Base-by-base conservation (phyloP, 2,888 invertebrate species). In the Epirrhoe tristata region DNA sequence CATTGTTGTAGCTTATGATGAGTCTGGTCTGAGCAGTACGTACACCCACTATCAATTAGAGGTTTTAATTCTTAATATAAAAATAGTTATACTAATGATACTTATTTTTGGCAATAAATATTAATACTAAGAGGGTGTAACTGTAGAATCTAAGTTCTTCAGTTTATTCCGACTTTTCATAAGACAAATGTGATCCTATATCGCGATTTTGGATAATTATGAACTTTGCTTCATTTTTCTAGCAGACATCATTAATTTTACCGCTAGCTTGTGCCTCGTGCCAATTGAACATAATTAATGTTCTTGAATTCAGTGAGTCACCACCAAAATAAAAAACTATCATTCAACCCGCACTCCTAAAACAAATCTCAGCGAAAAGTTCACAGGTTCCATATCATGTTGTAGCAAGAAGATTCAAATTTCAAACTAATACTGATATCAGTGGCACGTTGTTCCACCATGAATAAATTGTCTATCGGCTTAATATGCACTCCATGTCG, bases 391-490 rank as follows among this genome's bases (percentile, higher is more conserved):
- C 62, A 36, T 62, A 51, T n/a, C 51, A 10, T 39, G 31, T 32
- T 54, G 7, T 53, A 55, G 51, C 56, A 14, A 66, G 17, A 48
- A 46, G 52, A 60, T 36, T 58, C 64, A 63, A 63, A 70, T 54
- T 69, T 43, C 53, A 53, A 65, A 64, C 65, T 63, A 66, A 59
- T 63, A 52, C 63, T 62, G 61, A 63, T 70, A 67, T 67, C 66
- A 63, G 57, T 52, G 54, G 52, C 55, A 67, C 60, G 66, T 66
- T 67, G 52, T 67, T 67, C 69, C 58, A 60, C 63, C 64, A 69
- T 74, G 70, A 71, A 74, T 69, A 72, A 67, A 70, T 67, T 54
- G 53, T 50, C 54, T 66, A 64, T 70, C 58, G 63, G 52, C 65
- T 69, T 67, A 69, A 66, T 70, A 71, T 70, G 71, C 73, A 53